Conservation (phyloP, 2,113 vertebrate genomes). For the Nycticebus coucang region DNA sequence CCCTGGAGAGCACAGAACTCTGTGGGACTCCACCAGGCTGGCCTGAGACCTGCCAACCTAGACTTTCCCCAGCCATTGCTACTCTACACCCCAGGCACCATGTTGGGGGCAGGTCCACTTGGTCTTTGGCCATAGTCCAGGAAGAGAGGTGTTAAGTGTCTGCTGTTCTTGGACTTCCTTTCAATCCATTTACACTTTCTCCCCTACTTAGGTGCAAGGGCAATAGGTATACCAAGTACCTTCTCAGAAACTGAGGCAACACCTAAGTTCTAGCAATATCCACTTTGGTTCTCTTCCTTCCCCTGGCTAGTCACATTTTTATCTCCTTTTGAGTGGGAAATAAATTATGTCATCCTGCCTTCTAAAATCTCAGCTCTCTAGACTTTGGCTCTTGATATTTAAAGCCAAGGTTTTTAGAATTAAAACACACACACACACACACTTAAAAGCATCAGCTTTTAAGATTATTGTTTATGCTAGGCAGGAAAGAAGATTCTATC, state of each 20-base stretch:
- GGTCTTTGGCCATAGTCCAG: neutral
- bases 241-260: neutral
- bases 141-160: neutral
- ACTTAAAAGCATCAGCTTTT: constrained; percentile 38
- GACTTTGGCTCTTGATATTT: constrained; percentile 65
- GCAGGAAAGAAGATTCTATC: constrained; percentile 9
- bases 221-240: neutral
- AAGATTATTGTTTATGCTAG: constrained; percentile 34
- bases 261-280: neutral
- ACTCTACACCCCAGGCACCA: neutral
- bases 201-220: neutral
- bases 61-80: neutral
- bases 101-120: neutral
- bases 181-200: neutral
- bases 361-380: constrained; percentile 66
- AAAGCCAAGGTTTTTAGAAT: constrained; percentile 55
- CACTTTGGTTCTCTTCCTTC: neutral
- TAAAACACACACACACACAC: neutral
- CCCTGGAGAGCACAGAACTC: neutral
- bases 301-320: constrained; percentile 52
- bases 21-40: neutral
- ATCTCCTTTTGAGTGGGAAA: constrained; percentile 59
- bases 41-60: neutral
- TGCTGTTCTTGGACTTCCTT: neutral
- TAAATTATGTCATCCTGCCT: constrained; percentile 61